Base-by-base conservation (phyloP, 2,113 vertebrate genomes). In the Tonatia bakeri region DNA sequence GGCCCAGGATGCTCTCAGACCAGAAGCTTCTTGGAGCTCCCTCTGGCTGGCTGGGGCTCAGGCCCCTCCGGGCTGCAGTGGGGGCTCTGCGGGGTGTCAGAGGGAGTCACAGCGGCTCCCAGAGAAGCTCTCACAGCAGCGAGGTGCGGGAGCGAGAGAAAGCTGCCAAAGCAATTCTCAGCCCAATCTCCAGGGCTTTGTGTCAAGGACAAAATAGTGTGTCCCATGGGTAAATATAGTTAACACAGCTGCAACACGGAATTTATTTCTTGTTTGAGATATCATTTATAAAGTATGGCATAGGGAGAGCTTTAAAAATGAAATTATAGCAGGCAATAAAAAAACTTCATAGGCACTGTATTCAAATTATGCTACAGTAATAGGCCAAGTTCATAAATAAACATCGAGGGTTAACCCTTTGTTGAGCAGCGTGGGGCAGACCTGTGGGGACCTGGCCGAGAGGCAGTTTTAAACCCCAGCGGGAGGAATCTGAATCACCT, bases 291-390 rank as follows among this genome's bases (percentile, higher is more conserved):
- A 98, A 98, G 98, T 95, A 98, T 98, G 98, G 98, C 98, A 97
- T 95, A 96, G 97, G 96, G 97, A 98, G 98, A 98, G 98, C 98
- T 98, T 98, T 98, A 98, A 98, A 98, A 98, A 98, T 98, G 98
- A 98, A 99, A 99, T 98, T 98, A 98, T 98, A 98, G 98, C 98
- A 8, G 59, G 98, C 98, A 98, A 98, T 98, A 98, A 98, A 99
- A 98, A 98, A 96, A 96, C 97, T 98, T 98, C 98, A 95, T 96
- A 98, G 98, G 98, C 98, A 98, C 98, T 98, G 98, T 98, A 98
- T 98, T 98, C 98, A 98, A 98, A 98, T 98, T 98, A 98, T 95
- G 98, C 98, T 98, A 97, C 95, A 96, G 98, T 98, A 98, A 98
- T 98, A 97, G 96, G 98, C 98, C 26, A 96, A 98, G 98, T 98